Evolutionary conservation across 2,888 invertebrate species (phyloP).

Genomic region (Amphipyra berbera): DNA sequence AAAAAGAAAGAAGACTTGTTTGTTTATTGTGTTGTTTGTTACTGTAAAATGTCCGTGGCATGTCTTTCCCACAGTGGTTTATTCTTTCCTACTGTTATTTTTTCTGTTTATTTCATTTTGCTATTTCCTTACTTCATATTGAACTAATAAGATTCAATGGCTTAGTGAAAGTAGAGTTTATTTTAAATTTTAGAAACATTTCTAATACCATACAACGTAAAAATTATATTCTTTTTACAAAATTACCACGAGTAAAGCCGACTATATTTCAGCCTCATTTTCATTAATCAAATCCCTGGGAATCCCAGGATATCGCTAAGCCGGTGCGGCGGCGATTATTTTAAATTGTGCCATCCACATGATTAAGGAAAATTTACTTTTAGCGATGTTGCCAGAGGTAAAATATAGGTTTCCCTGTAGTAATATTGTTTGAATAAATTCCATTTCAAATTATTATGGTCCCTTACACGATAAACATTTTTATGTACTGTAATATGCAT

Average conservation of each 20-base stretch:
- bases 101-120: too few relatives aligned
- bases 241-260: slow-evolving; percentile 16
- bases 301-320: slow-evolving; percentile 39
- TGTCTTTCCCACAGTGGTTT: background rate
- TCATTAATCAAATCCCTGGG: slow-evolving; percentile 55
- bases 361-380: slow-evolving; percentile 31
- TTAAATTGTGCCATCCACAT: slow-evolving; percentile 45
- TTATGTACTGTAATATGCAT: too few relatives aligned
- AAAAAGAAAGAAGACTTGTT: slow-evolving; percentile 10
- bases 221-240: too few relatives aligned
- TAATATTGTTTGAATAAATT: slow-evolving; percentile 16
- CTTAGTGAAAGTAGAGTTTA: too few relatives aligned
- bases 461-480: background rate
- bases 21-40: slow-evolving; percentile 4
- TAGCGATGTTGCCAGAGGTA: slow-evolving; percentile 12
- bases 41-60: background rate
- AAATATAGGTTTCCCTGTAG: slow-evolving; percentile 8
- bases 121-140: too few relatives aligned
- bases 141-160: too few relatives aligned
- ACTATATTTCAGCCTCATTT: slow-evolving; percentile 51
- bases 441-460: background rate
- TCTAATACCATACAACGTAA: too few relatives aligned
- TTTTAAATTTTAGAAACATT: too few relatives aligned
- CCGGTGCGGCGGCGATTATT: slow-evolving; percentile 50
- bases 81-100: background rate